These are phyloP conservation scores for Machaerirhynchus nigripectus DNA, from an alignment of 2,113 vertebrate genomes.

Conservation along the genomic window DNA sequence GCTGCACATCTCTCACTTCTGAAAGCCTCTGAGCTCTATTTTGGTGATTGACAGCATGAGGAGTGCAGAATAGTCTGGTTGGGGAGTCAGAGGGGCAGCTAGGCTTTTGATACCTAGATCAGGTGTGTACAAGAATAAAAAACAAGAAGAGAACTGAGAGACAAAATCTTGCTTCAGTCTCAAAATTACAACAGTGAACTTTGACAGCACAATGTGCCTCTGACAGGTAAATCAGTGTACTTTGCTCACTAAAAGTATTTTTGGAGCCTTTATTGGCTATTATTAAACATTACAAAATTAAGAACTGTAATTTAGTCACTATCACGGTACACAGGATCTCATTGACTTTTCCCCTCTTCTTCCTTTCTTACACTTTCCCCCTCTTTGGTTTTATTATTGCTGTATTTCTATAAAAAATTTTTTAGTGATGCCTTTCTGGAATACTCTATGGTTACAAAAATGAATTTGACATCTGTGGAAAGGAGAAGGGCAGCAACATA, in stretches of 20 bases:
- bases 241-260: not conserved
- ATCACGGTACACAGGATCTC: not conserved
- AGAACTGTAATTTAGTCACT: not conserved
- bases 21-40: not conserved
- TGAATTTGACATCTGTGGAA: not conserved
- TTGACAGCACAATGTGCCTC: not conserved
- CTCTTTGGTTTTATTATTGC: not conserved
- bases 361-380: not conserved
- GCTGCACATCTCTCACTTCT: not conserved
- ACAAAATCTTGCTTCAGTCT: not conserved
- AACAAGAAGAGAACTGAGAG: not conserved
- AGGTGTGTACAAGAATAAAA: not conserved
- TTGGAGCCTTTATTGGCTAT: not conserved
- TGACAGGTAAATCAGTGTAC: not conserved
- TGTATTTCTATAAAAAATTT: not conserved
- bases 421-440: not conserved
- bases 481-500: not conserved
- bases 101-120: not conserved
- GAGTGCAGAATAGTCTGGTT: not conserved
- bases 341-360: not conserved
- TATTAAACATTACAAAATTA: not conserved
- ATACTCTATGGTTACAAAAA: not conserved
- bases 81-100: not conserved
- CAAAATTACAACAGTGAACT: not conserved
- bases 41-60: not conserved